Evolutionary conservation across 2,113 vertebrate genomes (phyloP).

Genomic region (Paramisgurnus dabryanus): DNA sequence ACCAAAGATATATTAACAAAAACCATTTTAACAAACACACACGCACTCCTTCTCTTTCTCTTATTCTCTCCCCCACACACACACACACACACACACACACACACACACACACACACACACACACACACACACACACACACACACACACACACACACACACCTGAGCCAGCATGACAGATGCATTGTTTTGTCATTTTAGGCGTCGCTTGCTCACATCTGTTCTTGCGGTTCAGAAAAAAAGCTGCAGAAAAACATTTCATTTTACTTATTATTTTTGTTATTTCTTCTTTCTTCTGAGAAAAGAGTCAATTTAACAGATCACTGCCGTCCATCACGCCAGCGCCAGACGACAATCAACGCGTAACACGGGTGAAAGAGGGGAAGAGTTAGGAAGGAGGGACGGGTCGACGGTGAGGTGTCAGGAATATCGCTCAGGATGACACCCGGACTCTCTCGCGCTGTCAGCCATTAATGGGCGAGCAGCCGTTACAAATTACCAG

Average conservation of each 20-base stretch:
- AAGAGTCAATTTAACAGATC: slow-evolving; percentile 78
- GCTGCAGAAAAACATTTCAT: slow-evolving; percentile 53
- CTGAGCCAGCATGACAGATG: slow-evolving; percentile 42
- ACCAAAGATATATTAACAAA: not conserved
- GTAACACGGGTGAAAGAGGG: slow-evolving; percentile 55
- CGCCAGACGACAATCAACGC: slow-evolving; percentile 67
- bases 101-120: no score
- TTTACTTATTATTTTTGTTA: slow-evolving; percentile 61
- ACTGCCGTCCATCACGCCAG: slow-evolving; percentile 72
- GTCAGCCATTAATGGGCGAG: slow-evolving; percentile 73
- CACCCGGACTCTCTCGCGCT: slow-evolving; percentile 59
- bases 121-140: no score
- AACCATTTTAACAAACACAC: slow-evolving; percentile 42
- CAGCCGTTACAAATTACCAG: slow-evolving; percentile 72
- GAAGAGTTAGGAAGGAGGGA: slow-evolving; percentile 38
- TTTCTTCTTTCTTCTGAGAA: slow-evolving; percentile 62
- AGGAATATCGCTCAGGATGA: slow-evolving; percentile 69
- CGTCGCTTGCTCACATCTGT: slow-evolving; percentile 8
- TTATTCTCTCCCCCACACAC: no score
- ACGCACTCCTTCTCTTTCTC: no score
- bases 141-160: no score
- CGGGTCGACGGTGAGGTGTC: slow-evolving; percentile 52
- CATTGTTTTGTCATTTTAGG: slow-evolving; percentile 48
- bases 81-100: no score
- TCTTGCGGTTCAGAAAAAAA: not conserved